Evolutionary conservation across 2,113 vertebrate species (phyloP).

Genomic region (Apodemus sylvaticus): DNA sequence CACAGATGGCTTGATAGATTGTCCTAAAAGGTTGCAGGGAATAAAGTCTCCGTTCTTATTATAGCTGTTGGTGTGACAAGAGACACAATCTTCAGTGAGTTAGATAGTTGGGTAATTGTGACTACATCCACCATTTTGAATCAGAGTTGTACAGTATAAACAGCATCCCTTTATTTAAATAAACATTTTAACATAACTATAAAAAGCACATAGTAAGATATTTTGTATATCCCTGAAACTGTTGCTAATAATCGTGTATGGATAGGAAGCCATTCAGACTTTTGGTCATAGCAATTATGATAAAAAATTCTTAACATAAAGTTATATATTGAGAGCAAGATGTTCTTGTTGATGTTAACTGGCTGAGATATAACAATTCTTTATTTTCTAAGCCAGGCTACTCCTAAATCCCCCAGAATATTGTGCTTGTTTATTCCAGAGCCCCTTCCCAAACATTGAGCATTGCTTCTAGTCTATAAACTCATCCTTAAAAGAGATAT

Average conservation of each 20-base stretch:
- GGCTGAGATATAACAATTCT: neutral
- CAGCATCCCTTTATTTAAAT: neutral
- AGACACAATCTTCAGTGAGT: conserved; percentile 24
- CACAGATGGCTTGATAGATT: conserved; percentile 64
- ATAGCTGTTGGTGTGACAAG: neutral
- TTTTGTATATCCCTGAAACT: neutral
- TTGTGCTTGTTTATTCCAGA: neutral
- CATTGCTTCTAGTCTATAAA: neutral
- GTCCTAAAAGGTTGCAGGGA: conserved; percentile 56
- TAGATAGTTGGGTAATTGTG: neutral
- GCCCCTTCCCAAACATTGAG: neutral
- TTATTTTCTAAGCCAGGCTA: neutral
- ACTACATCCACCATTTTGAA: neutral
- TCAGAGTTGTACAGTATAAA: neutral
- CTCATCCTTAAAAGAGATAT: neutral
- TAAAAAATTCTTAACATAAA: neutral
- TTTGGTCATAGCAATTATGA: neutral
- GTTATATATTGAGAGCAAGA: neutral
- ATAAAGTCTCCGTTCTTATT: conserved; percentile 43
- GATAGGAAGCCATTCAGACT: neutral
- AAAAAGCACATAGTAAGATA: neutral
- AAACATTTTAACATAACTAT: conserved; percentile 8
- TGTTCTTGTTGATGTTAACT: neutral
- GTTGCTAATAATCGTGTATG: neutral
- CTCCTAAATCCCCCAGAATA: neutral